Evolutionary conservation across 2,888 invertebrate genomes (phyloP), one percentile per base, ranked within the genome.

Genomic region (Phanerotoma sp.): DNA sequence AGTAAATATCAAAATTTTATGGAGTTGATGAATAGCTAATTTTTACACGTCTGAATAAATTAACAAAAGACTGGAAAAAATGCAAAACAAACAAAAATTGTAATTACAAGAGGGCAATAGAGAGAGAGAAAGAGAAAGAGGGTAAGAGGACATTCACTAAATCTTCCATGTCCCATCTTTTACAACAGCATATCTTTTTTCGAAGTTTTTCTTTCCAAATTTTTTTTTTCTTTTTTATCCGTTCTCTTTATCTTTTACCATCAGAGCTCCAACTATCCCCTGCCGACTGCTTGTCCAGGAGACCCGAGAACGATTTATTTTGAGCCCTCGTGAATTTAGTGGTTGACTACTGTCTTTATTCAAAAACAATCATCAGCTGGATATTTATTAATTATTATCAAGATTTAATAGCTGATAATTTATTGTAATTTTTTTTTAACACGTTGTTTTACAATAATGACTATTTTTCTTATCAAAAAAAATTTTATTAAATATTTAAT

Each of bases 81-180:
- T 6, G n/a, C 35, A 53, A 53, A 53, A 48, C 20, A 51, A 48
- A 52, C 57, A 62, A 60, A 56, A 64, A 60, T 63, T 63, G 63
- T 67, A 70, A 71, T 71, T 69, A 69, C 64, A 66, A 60, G 63
- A 65, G n/a, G n/a, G n/a, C n/a, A n/a, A n/a, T n/a, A n/a, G n/a
- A n/a, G n/a, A n/a, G n/a, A n/a, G 66, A 61, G 62, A 60, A 63
- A 42, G 50, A 32, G 44, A 38, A 5, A 30, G 40, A 32, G 51
- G 45, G 49, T 35, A 60, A 64, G 66, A 63, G 61, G 66, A 63
- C 65, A 64, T 62, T 66, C 65, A 62, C 66, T 71, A 71, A 70
- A 71, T 72, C 69, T 70, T 62, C 42, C 44, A 47, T 51, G 59
- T 59, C 62, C 40, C 42, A 33, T 25, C 35, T 44, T 52, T 51